Percentiles rank a stretch among this genome's conserved stretches.
Evolutionary conservation across 2,888 invertebrate genomes (phyloP).

Genomic region (Tachina grossa): DNA sequence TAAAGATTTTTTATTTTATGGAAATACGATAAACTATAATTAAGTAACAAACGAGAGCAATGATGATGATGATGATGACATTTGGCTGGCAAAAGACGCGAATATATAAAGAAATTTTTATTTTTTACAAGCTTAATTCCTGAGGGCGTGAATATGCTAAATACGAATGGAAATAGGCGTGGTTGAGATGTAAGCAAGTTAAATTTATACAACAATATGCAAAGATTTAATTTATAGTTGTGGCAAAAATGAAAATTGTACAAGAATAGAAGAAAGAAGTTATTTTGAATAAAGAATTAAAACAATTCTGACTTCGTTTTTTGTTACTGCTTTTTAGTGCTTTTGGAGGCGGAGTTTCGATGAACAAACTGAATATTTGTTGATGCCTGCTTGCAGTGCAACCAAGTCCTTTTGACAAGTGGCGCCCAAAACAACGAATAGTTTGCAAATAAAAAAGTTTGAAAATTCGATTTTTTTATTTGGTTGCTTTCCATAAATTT

Average conservation of each 20-base stretch:
- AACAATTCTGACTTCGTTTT: background rate
- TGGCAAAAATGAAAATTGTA: slow-evolving; percentile 2
- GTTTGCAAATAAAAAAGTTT: slow-evolving; percentile 19
- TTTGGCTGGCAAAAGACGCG: slow-evolving; percentile 44
- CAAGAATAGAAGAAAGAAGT: slow-evolving; percentile 15
- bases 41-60: slow-evolving; percentile 74
- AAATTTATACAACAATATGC: slow-evolving; percentile 80
- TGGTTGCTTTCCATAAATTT: slow-evolving; percentile 26
- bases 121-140: slow-evolving; percentile 21
- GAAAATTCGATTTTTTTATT: background rate
- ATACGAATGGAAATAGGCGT: slow-evolving; percentile 80
- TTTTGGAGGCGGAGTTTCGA: slow-evolving; percentile 62
- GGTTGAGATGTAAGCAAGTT: slow-evolving; percentile 78
- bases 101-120: slow-evolving; percentile 20
- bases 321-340: background rate
- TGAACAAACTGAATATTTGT: slow-evolving; percentile 29
- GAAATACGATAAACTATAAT: slow-evolving; percentile 82
- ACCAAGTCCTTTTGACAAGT: slow-evolving; percentile 72
- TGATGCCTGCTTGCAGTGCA: slow-evolving; percentile 72
- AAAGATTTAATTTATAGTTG: slow-evolving; percentile 73
- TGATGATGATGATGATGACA: slow-evolving; percentile 54
- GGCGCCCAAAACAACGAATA: slow-evolving; percentile 73
- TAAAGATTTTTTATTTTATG: slow-evolving; percentile 74
- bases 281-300: slow-evolving; percentile 6
- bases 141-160: slow-evolving; percentile 80